phyloP scores from a whole-genome alignment of 1,140 invertebrate species.

The Pseudomyrmex concolor region DNA sequence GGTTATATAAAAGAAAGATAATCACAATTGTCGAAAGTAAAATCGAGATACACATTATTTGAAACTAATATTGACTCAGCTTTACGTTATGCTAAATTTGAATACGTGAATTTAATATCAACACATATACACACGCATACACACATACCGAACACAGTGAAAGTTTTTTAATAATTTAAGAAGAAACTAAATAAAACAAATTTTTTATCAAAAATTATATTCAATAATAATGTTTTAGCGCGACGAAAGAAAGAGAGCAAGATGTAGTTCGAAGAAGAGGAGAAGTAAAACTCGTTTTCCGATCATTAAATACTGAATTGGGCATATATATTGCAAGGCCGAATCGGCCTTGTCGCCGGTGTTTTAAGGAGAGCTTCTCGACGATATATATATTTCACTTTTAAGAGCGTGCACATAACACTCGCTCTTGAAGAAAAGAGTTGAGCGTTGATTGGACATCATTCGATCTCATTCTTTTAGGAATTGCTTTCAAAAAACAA shows the following conservation, averaged over 20 bases:
- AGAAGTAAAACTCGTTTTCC: slow-evolving; percentile 47
- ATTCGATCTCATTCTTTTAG: too few relatives aligned
- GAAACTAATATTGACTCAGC: background rate
- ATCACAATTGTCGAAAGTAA: background rate
- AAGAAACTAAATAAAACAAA: too few relatives aligned
- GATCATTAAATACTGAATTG: slow-evolving; percentile 26
- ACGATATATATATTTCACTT: slow-evolving; percentile 65
- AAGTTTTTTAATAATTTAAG: too few relatives aligned
- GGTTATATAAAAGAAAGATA: background rate
- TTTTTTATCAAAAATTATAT: too few relatives aligned
- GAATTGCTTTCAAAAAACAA: too few relatives aligned
- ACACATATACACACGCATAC: background rate
- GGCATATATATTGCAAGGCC: slow-evolving; percentile 28
- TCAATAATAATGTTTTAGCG: too few relatives aligned
- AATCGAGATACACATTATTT: background rate
- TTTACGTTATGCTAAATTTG: too few relatives aligned
- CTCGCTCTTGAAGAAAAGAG: slow-evolving; percentile 17
- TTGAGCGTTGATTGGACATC: background rate
- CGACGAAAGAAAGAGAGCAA: too few relatives aligned
- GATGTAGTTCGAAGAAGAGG: background rate
- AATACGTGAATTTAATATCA: too few relatives aligned
- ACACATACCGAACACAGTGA: too few relatives aligned
- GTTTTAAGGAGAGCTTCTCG: slow-evolving; percentile 56
- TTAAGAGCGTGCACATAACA: slow-evolving; percentile 2
- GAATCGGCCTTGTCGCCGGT: slow-evolving; percentile 33